phyloP scores from a whole-genome alignment of 1,140 invertebrate species.

The Euschistus heros region DNA sequence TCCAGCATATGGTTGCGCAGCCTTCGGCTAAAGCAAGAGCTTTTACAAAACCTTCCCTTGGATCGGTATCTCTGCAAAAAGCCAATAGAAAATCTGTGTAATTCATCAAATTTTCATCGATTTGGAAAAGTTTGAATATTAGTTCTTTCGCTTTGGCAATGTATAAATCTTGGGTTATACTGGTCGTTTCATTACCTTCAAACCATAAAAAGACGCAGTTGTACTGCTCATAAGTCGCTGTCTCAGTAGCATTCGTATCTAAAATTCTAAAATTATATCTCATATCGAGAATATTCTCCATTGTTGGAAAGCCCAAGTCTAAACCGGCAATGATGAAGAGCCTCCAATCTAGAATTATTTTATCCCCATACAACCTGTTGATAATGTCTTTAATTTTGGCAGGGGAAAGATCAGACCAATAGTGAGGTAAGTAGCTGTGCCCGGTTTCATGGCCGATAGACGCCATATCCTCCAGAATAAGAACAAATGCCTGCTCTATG shows the following conservation, averaged over 20 bases:
- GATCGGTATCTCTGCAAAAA: slow-evolving; percentile 45
- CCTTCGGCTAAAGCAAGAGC: slow-evolving; percentile 38
- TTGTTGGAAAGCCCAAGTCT: slow-evolving; percentile 39
- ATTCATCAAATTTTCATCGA: slow-evolving; percentile 39
- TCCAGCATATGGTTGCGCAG: neutral
- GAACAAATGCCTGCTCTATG: slow-evolving; percentile 28
- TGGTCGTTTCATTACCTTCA: slow-evolving; percentile 35
- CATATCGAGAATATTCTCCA: slow-evolving; percentile 39
- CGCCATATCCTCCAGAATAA: slow-evolving; percentile 30
- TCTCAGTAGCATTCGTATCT: slow-evolving; percentile 38
- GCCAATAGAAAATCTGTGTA: slow-evolving; percentile 46
- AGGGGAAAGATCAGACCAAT: slow-evolving; percentile 41
- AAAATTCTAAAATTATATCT: slow-evolving; percentile 37
- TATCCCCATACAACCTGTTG: slow-evolving; percentile 39
- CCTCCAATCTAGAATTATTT: slow-evolving; percentile 45
- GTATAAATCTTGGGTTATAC: slow-evolving; percentile 32
- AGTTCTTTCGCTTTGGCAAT: slow-evolving; percentile 40
- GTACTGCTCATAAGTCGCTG: slow-evolving; percentile 36
- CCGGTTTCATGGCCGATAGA: slow-evolving; percentile 38
- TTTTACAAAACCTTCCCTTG: slow-evolving; percentile 42
- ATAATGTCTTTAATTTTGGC: slow-evolving; percentile 39
- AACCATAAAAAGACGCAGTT: slow-evolving; percentile 42
- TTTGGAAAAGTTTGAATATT: slow-evolving; percentile 42
- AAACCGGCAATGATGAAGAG: slow-evolving; percentile 49
- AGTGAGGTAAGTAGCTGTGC: slow-evolving; percentile 37